Percentiles rank a stretch among this genome's conserved stretches.
Evolutionary conservation across 2,797 vertebrate species (phyloP).

Genomic region (Periophthalmus magnuspinnatus): DNA sequence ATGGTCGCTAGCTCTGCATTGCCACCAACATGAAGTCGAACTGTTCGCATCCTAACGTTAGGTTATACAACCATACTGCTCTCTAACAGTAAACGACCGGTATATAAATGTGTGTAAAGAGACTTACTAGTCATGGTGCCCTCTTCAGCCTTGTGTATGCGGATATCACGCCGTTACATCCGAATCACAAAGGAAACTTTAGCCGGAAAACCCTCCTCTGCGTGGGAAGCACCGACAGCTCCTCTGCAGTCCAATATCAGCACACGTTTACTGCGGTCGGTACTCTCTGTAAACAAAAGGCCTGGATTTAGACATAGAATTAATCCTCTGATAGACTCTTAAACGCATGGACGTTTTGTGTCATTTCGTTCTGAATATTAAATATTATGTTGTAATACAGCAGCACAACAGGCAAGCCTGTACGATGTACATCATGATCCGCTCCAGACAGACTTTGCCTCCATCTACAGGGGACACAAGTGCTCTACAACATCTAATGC

Average conservation of each 20-base stretch:
- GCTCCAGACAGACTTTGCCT: constrained; percentile 25
- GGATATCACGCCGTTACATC: constrained; percentile 63
- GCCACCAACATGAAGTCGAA: constrained; percentile 8
- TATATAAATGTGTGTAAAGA: background rate
- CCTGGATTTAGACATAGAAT: background rate
- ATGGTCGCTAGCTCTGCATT: constrained; percentile 24
- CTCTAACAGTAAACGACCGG: background rate
- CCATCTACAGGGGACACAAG: constrained; percentile 27
- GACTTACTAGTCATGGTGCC: constrained; percentile 64
- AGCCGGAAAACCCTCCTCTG: constrained; percentile 71
- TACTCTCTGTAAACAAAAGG: background rate
- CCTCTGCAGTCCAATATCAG: constrained; percentile 29
- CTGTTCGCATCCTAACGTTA: constrained; percentile 1
- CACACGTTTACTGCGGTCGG: background rate
- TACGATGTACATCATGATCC: background rate
- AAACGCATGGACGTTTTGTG: background rate
- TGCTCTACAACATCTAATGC: constrained; percentile 2
- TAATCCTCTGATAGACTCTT: too few species aligned
- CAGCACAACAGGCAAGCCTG: constrained; percentile 1
- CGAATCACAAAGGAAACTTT: constrained; percentile 78
- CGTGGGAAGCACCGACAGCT: constrained; percentile 43
- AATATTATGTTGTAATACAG: background rate
- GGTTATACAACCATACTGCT: background rate
- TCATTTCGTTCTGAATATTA: background rate
- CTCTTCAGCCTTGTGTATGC: constrained; percentile 39